Evolutionary conservation across 2,888 invertebrate species (phyloP).

Genomic region (Cyaniris semiargus): DNA sequence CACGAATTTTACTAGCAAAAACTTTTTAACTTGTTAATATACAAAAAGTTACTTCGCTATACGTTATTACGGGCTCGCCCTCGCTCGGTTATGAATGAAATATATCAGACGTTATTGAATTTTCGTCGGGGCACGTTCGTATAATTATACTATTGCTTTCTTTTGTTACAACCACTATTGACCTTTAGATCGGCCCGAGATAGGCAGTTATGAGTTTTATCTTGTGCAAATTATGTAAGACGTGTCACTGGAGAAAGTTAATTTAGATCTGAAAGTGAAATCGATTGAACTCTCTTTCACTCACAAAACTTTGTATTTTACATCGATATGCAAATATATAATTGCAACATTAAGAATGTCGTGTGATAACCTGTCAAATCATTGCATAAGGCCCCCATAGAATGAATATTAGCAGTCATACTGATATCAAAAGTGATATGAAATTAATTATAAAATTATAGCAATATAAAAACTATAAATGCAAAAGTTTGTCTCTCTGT

Average conservation of each 20-base stretch:
- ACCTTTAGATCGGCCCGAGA: constrained; percentile 64
- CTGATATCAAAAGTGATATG: too few relatives aligned
- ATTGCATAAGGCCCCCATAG: not conserved
- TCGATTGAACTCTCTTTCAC: constrained; percentile 79
- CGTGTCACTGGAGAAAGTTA: constrained; percentile 80
- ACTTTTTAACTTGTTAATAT: constrained; percentile 28
- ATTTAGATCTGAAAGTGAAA: constrained; percentile 81
- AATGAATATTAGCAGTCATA: not conserved
- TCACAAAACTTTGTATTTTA: constrained; percentile 71
- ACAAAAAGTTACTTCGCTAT: constrained; percentile 31
- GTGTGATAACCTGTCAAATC: not conserved
- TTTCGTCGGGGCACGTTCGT: constrained; percentile 12
- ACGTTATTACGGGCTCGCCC: constrained; percentile 15
- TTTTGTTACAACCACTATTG: constrained; percentile 42
- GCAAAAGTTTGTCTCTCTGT: too few relatives aligned
- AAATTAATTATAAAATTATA: too few relatives aligned
- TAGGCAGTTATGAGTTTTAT: constrained; percentile 71
- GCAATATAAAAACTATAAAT: too few relatives aligned
- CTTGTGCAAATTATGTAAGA: constrained; percentile 75
- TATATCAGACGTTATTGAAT: constrained; percentile 30
- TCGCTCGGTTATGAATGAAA: constrained; percentile 30
- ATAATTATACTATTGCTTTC: constrained; percentile 29
- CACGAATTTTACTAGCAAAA: constrained; percentile 32
- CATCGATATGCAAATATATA: constrained; percentile 51
- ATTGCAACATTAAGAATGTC: not conserved